phyloP scores from a whole-genome alignment of 2,888 invertebrate species.

The Ophion ellenae region DNA sequence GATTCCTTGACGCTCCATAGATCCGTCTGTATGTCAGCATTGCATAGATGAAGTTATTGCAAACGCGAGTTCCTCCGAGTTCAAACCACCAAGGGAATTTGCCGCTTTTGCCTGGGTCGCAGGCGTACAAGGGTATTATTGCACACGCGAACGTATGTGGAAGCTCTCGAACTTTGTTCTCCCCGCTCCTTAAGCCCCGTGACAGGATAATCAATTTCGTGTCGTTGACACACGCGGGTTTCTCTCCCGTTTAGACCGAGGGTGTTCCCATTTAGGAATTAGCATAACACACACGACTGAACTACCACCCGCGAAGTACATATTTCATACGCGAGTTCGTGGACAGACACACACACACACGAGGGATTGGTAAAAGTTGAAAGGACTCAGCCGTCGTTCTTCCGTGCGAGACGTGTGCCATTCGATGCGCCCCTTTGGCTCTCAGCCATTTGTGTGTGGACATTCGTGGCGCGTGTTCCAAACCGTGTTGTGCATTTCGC shows the following conservation, averaged over 20 bases:
- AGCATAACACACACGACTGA: constrained; percentile 50
- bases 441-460: not conserved
- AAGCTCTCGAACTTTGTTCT: constrained; percentile 18
- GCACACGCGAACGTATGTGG: constrained; percentile 50
- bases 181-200: constrained; percentile 17
- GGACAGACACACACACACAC: not conserved
- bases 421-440: not conserved
- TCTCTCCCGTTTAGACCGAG: constrained; percentile 28
- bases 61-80: not conserved
- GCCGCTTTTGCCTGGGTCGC: not conserved
- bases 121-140: constrained; percentile 31
- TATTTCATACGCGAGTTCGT: constrained; percentile 8
- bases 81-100: not conserved
- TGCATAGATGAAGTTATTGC: not conserved
- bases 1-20: no score
- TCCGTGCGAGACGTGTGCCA: not conserved
- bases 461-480: constrained; percentile 1
- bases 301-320: constrained; percentile 15
- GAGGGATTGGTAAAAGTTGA: not conserved
- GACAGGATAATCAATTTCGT: constrained; percentile 61
- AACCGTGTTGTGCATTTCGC: constrained; percentile 5
- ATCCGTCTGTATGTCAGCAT: no score
- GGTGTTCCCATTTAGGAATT: constrained; percentile 52
- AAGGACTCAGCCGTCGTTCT: not conserved
- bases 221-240: constrained; percentile 57